These are phyloP conservation scores for Pseudochaenichthys georgianus DNA, from an alignment of 2,797 vertebrate species.

Conservation along the genomic window DNA sequence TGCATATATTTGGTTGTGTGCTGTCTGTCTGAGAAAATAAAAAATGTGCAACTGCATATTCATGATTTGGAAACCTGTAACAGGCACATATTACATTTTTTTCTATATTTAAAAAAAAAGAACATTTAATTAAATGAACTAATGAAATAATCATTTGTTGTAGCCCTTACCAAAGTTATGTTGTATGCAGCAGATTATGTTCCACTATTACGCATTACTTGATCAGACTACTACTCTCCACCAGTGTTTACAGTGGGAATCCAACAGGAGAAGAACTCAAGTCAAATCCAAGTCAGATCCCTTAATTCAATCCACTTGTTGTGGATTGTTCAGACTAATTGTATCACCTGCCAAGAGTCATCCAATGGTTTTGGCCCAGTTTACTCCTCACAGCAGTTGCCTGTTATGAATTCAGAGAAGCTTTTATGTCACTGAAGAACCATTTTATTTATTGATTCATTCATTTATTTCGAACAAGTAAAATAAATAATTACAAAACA, in stretches of 20 bases:
- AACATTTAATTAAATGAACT: neutral
- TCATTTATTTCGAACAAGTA: too few relatives aligned
- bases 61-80: neutral
- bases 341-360: constrained; percentile 51
- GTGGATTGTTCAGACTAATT: constrained; percentile 55
- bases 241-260: neutral
- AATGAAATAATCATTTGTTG: neutral
- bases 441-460: too few relatives aligned
- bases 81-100: neutral
- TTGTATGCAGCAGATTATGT: neutral
- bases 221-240: neutral
- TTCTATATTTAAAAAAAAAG: neutral
- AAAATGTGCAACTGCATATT: neutral
- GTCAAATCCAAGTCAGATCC: constrained; percentile 31
- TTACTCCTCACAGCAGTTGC: neutral
- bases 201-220: neutral
- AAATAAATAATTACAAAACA: too few relatives aligned
- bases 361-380: constrained; percentile 21
- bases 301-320: constrained; percentile 62
- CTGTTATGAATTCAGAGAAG: neutral
- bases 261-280: constrained; percentile 22
- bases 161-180: neutral
- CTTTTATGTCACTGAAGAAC: neutral
- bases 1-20: neutral
- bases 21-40: neutral